Evolutionary conservation across 2,888 invertebrate species (phyloP).

Genomic region (Drosophila hamatofila): DNA sequence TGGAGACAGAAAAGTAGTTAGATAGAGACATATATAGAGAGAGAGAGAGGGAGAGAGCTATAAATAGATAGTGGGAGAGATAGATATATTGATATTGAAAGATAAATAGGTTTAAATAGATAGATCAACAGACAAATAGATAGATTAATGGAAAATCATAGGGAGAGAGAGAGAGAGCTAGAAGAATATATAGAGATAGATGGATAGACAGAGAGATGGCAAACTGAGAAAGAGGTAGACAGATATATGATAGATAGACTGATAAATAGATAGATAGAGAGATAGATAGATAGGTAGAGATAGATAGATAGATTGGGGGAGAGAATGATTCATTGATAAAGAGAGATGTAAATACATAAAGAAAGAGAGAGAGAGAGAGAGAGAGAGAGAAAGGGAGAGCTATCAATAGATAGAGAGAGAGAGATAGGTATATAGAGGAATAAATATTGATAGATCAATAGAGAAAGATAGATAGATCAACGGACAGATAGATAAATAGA

Average conservation of each 20-base stretch:
- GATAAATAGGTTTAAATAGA: neutral
- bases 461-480: too few relatives aligned
- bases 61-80: neutral
- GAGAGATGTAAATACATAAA: too few relatives aligned
- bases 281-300: neutral
- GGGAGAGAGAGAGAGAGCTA: neutral
- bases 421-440: too few relatives aligned
- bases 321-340: too few relatives aligned
- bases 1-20: neutral
- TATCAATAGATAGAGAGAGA: too few relatives aligned
- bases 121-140: neutral
- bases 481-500: too few relatives aligned
- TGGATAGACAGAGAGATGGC: neutral
- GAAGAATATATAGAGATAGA: neutral
- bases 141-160: too few relatives aligned
- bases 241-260: neutral
- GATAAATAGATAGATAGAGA: neutral
- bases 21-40: neutral
- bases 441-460: too few relatives aligned
- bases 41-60: neutral
- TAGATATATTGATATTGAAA: neutral
- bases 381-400: too few relatives aligned
- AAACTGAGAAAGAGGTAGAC: too few relatives aligned
- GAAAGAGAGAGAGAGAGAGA: too few relatives aligned
- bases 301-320: too few relatives aligned